phyloP scores from a whole-genome alignment of 2,797 vertebrate species.

The Prionace glauca region DNA sequence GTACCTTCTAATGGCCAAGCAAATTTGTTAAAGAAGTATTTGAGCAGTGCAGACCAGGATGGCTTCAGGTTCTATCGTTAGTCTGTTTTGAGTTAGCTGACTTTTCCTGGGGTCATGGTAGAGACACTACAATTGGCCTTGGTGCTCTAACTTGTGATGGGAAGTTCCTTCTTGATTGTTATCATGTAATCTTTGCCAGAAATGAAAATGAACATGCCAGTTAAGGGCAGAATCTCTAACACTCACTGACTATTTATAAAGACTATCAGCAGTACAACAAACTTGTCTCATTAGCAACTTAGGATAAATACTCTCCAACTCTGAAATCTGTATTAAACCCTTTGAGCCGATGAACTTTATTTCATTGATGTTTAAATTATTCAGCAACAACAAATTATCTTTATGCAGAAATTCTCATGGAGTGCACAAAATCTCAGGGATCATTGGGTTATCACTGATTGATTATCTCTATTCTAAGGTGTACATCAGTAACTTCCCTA shows the following conservation, averaged over 20 bases:
- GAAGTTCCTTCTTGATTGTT: neutral
- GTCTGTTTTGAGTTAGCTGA: neutral
- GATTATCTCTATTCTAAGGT: neutral
- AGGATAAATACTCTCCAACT: neutral
- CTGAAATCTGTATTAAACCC: neutral
- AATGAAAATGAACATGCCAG: neutral
- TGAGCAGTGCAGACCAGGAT: neutral
- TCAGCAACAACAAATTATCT: neutral
- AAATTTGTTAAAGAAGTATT: neutral
- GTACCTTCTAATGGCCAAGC: too few relatives aligned
- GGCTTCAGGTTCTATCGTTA: neutral
- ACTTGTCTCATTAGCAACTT: neutral
- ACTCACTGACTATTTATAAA: neutral
- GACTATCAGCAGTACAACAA: neutral
- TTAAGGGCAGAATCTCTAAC: neutral
- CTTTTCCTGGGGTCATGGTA: neutral
- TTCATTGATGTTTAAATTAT: neutral
- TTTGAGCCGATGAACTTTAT: neutral
- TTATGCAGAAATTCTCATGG: neutral
- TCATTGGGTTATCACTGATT: too few relatives aligned
- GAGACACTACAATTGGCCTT: neutral
- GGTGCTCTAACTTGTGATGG: neutral
- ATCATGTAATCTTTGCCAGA: neutral
- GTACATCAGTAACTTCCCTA: neutral
- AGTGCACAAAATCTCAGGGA: neutral